Conservation (phyloP, 2,797 vertebrate genomes). For the Champsocephalus esox region DNA sequence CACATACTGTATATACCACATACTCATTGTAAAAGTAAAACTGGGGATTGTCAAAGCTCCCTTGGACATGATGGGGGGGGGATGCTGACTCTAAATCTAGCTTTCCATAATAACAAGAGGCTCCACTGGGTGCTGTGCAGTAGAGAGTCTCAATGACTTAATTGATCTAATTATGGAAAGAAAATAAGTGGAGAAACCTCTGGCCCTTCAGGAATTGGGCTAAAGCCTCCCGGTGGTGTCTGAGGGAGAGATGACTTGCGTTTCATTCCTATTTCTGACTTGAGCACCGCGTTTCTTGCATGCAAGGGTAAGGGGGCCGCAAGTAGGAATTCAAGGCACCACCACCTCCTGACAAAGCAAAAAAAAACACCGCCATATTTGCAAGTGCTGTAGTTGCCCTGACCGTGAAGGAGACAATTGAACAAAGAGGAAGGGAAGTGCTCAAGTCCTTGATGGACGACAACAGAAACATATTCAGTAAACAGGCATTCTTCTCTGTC, state of each 20-base stretch:
- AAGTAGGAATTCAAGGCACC: slow-evolving; percentile 80
- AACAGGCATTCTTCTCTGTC: slow-evolving; percentile 73
- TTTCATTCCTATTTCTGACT: slow-evolving; percentile 82
- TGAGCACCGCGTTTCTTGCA: slow-evolving; percentile 75
- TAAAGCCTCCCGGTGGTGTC: slow-evolving; percentile 59
- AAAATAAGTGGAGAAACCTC: slow-evolving; percentile 73
- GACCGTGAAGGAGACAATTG: slow-evolving; percentile 51
- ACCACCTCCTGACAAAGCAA: slow-evolving; percentile 77
- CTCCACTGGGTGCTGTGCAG: slow-evolving; percentile 65
- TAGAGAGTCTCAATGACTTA: slow-evolving; percentile 69
- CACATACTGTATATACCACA: slow-evolving; percentile 23
- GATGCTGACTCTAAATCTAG: slow-evolving; percentile 49
- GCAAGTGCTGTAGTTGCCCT: slow-evolving; percentile 65
- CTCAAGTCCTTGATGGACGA: slow-evolving; percentile 51
- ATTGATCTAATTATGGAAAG: slow-evolving; percentile 76
- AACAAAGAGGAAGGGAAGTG: slow-evolving; percentile 36
- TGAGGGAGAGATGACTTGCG: slow-evolving; percentile 66
- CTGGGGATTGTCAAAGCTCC: slow-evolving; percentile 77
- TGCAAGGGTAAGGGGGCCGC: slow-evolving; percentile 65
- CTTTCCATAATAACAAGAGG: slow-evolving; percentile 63
- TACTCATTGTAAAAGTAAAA: slow-evolving; percentile 55
- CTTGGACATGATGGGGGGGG: slow-evolving; percentile 41
- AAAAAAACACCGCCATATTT: slow-evolving; percentile 47
- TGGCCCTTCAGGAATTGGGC: slow-evolving; percentile 78
- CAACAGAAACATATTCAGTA: slow-evolving; percentile 52